Percentiles rank a stretch among this genome's conserved stretches.
Evolutionary conservation across 2,888 invertebrate species (phyloP).

Genomic region (Tetranychus truncatus): DNA sequence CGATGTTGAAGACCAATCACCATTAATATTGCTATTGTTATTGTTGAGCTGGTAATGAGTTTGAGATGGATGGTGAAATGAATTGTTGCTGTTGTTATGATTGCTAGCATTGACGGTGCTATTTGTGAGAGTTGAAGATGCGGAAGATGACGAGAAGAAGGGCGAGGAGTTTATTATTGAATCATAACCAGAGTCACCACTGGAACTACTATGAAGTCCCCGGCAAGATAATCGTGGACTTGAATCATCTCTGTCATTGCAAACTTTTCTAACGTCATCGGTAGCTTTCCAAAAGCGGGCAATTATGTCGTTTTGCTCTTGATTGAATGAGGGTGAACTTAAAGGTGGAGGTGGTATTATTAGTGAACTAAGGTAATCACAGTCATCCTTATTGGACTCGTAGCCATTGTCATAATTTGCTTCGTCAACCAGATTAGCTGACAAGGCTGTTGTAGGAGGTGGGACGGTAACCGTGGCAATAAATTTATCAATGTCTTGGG

Average conservation of each 20-base stretch:
- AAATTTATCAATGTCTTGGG: constrained; percentile 55
- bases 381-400: constrained; percentile 29
- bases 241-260: constrained; percentile 12
- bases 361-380: constrained; percentile 63
- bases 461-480: constrained; percentile 61
- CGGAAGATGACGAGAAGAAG: neutral
- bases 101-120: no score
- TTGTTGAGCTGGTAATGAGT: neutral
- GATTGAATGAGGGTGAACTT: constrained; percentile 21
- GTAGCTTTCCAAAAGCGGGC: constrained; percentile 28
- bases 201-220: constrained; percentile 14
- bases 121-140: neutral
- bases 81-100: no score
- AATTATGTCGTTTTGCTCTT: constrained; percentile 27
- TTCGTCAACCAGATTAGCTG: neutral
- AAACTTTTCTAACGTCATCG: constrained; percentile 27
- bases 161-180: constrained; percentile 7
- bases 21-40: neutral
- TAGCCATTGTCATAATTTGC: neutral
- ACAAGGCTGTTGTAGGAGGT: constrained; percentile 43
- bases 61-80: no score
- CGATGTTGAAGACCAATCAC: constrained; percentile 11
- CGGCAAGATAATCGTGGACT: constrained; percentile 14
- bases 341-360: constrained; percentile 59
- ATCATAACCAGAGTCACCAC: constrained; percentile 18